Evolutionary conservation across 2,888 invertebrate genomes (phyloP).

Genomic region (Coleophora flavipennella): DNA sequence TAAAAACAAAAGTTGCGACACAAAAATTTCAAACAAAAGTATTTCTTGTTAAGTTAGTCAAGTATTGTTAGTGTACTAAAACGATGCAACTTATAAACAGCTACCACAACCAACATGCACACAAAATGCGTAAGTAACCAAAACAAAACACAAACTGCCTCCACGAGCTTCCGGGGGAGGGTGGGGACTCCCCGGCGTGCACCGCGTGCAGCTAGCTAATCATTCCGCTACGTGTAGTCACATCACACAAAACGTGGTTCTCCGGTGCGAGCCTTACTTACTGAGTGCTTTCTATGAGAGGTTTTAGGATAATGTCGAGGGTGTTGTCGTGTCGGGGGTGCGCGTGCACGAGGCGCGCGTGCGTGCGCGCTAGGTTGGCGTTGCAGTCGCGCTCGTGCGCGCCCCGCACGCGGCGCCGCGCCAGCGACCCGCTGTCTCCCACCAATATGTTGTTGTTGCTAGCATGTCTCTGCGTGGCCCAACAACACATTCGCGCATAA

Average conservation of each 20-base stretch:
- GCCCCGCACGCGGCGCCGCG: constrained; percentile 57
- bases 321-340: constrained; percentile 65
- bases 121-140: constrained; percentile 24
- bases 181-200: constrained; percentile 45
- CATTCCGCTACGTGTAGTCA: constrained; percentile 59
- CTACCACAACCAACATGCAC: constrained; percentile 46
- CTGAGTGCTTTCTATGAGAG: constrained; percentile 73
- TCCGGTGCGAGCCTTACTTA: constrained; percentile 56
- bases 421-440: constrained; percentile 65
- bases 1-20: constrained; percentile 6
- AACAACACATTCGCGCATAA: constrained; percentile 53
- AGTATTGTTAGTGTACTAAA: constrained; percentile 35
- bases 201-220: constrained; percentile 51
- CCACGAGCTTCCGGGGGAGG: constrained; percentile 22
- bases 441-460: constrained; percentile 73
- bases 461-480: constrained; percentile 72
- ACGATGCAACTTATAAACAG: constrained; percentile 16
- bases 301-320: constrained; percentile 71
- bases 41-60: constrained; percentile 39
- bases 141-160: constrained; percentile 23
- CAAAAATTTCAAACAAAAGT: constrained; percentile 15
- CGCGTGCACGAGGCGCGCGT: constrained; percentile 43
- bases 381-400: constrained; percentile 45
- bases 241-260: constrained; percentile 35
- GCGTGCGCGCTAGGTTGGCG: constrained; percentile 61